phyloP scores from a whole-genome alignment of 2,113 vertebrate species.

The Brienomyrus brachyistius region DNA sequence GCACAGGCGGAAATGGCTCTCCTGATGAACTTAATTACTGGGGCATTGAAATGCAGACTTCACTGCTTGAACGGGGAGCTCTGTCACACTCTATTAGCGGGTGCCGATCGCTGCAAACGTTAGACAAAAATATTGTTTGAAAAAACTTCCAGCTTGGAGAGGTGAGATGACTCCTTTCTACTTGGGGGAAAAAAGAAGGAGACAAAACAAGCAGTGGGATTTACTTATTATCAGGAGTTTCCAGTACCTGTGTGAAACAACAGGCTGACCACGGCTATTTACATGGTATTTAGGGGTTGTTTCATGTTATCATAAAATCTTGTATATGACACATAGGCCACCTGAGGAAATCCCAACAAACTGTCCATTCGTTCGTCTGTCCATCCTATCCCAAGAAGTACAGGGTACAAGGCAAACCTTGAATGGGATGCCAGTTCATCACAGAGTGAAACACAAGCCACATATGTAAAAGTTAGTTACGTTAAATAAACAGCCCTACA shows the following conservation, averaged over 20 bases:
- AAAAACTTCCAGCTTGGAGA: not conserved
- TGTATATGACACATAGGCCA: not conserved
- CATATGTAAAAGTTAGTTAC: not conserved
- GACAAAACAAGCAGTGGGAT: not conserved
- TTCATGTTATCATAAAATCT: not conserved
- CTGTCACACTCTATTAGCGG: constrained; percentile 4
- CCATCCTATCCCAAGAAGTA: not conserved
- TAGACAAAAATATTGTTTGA: not conserved
- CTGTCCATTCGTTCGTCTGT: not conserved
- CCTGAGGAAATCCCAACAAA: not conserved
- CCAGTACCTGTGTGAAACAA: not conserved
- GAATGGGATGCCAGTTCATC: not conserved
- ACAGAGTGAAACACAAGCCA: not conserved
- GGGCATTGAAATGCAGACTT: not conserved
- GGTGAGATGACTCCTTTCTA: not conserved
- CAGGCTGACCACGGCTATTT: not conserved
- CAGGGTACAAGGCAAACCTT: not conserved
- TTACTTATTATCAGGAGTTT: not conserved
- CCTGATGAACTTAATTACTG: constrained; percentile 11
- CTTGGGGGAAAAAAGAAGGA: not conserved
- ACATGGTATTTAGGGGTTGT: not conserved
- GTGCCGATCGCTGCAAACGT: not conserved
- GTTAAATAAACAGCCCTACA: not conserved
- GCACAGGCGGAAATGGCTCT: not conserved
- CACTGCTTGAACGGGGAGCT: not conserved